Base-by-base conservation (phyloP, 2,888 invertebrate genomes). In the Allygus modestus region DNA sequence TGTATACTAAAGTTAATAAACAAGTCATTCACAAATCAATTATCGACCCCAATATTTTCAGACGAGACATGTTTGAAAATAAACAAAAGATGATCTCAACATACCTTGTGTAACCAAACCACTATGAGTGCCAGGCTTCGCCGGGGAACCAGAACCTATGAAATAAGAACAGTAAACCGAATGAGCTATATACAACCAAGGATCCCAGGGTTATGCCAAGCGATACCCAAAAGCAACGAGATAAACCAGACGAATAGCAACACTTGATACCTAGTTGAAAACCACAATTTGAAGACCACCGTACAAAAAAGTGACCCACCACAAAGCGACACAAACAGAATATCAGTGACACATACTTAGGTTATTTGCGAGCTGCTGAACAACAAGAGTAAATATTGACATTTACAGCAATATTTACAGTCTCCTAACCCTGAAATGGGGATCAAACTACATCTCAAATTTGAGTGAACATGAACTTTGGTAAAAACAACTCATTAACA, bases 101-200 rank as follows among this genome's bases (percentile, higher is more conserved):
- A 37, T 71, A 71, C 71, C 71, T 71, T 20, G 4, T 0, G 37
- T 37, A 41, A 71, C 31, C 71, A 71, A 71, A 71, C 71, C 71
- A 61, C 15, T 28, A 23, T 71, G 71, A 15, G 28, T 11, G 12
- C 15, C 65, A 31, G 65, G 17, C 1, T 0, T 15, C 28, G 65
- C 4, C 15, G 65, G 31, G 0, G 41, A 71, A 37, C 37, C 41
- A 4, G 37, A 33, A 69, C 71, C 71, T 71, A 71, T 37, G 71
- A 71, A 33, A 71, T 20, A 71, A 71, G 1, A 41, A 71, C 9
- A 37, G 41, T 71, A 4, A 71, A 71, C 71, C 71, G 37, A 71
- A 41, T 71, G 61, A 20, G 37, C 71, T 28, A 23, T 65, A 31
- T 26, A 54, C 54, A 54, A 28, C 31, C 65, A 15, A 28, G 12